A percentile compares a stretch with the other conserved stretches of the same genome.
Conservation (phyloP, 2,797 vertebrate species). For the Amblyopsis hoosieri region DNA sequence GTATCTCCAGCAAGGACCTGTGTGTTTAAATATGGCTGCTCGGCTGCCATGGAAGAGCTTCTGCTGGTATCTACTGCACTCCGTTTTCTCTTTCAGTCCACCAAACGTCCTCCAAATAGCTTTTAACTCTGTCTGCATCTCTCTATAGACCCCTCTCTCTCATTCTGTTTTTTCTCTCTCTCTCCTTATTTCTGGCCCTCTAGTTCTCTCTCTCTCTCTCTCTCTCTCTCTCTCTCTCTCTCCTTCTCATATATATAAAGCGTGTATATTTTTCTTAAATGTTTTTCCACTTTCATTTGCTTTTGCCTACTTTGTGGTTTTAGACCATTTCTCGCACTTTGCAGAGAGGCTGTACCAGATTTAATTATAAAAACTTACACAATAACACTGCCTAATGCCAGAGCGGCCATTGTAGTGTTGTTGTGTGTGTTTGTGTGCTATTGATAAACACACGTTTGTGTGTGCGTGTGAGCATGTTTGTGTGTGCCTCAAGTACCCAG, state of each 20-base stretch:
- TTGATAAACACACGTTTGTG: neutral
- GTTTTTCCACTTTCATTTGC: conserved; percentile 27
- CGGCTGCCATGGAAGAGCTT: no score
- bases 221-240: conserved; percentile 19
- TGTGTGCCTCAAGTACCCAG: neutral
- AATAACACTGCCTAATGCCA: conserved; percentile 36
- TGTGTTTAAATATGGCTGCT: no score
- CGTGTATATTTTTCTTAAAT: no score
- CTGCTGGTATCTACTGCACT: no score
- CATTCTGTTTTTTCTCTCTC: conserved; percentile 24
- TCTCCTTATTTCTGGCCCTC: conserved; percentile 10
- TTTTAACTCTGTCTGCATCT: neutral
- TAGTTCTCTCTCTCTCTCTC: neutral
- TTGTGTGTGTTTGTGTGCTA: neutral
- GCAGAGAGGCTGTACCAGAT: conserved; percentile 39
- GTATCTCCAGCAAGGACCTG: no score
- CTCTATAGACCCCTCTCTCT: neutral
- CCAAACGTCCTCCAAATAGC: no score
- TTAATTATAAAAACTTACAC: conserved; percentile 51
- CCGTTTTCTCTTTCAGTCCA: no score
- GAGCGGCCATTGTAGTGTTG: neutral
- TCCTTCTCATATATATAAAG: no score
- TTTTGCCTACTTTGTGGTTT: conserved; percentile 48
- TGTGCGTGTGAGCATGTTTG: neutral
- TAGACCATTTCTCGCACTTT: conserved; percentile 49